These are phyloP conservation scores for Paratrypauchen microcephalus DNA, from an alignment of 2,797 vertebrate genomes.

Conservation along the genomic window DNA sequence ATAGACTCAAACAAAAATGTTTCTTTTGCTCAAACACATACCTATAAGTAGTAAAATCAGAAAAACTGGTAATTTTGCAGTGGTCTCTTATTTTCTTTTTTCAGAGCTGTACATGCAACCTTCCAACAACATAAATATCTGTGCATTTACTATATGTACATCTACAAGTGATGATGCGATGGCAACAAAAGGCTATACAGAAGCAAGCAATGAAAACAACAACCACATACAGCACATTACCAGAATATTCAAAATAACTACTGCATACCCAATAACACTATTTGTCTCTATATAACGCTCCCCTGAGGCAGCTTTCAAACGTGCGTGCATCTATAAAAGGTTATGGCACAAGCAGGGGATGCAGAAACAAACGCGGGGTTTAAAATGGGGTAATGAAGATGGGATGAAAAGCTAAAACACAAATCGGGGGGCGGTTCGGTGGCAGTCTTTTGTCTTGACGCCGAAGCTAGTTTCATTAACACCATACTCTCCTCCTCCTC, in stretches of 20 bases:
- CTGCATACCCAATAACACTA: background rate
- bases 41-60: too few species aligned
- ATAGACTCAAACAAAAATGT: too few species aligned
- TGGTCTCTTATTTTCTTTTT: too few species aligned
- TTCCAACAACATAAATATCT: background rate
- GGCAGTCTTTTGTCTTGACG: constrained; percentile 73
- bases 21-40: too few species aligned
- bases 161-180: background rate
- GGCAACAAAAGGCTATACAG: background rate
- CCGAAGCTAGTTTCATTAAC: constrained; percentile 75
- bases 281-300: background rate
- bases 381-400: constrained; percentile 9
- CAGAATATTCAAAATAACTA: background rate
- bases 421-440: constrained; percentile 25
- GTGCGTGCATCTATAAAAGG: background rate
- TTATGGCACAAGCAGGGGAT: constrained; percentile 7
- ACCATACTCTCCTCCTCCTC: constrained; percentile 51
- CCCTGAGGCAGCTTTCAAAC: background rate
- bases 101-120: too few species aligned
- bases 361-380: constrained; percentile 17
- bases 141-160: background rate
- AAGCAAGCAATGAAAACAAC: background rate
- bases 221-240: background rate
- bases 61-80: too few species aligned
- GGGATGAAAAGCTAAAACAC: constrained; percentile 17